Percentiles rank a stretch among this genome's conserved stretches.
Conservation (phyloP, 2,888 invertebrate genomes). For the Trissolcus brochymenae region DNA sequence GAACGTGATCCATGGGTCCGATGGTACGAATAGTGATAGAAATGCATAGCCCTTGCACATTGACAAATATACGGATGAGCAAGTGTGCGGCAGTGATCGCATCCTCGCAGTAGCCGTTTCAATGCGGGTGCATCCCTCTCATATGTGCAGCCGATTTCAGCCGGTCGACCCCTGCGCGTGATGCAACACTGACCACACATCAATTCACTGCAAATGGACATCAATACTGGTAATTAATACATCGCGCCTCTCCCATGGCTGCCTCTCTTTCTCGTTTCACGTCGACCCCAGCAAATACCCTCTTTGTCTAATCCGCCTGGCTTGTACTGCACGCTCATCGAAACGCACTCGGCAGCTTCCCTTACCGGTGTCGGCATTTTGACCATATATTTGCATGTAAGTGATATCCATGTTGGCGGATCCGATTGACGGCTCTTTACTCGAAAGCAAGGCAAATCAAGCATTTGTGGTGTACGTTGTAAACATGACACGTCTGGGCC, state of each 20-base stretch:
- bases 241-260: slow-evolving; percentile 72
- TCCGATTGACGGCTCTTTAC: slow-evolving; percentile 71
- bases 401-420: slow-evolving; percentile 71
- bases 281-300: slow-evolving; percentile 36
- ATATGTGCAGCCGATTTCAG: slow-evolving; percentile 67
- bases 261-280: slow-evolving; percentile 50
- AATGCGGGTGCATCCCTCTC: slow-evolving; percentile 70
- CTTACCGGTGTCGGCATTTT: slow-evolving; percentile 64
- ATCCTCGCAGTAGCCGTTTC: slow-evolving; percentile 59
- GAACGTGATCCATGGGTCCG: slow-evolving; percentile 51
- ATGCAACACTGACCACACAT: slow-evolving; percentile 77
- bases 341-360: slow-evolving; percentile 60
- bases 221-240: slow-evolving; percentile 77
- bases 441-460: slow-evolving; percentile 65
- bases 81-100: slow-evolving; percentile 37
- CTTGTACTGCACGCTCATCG: slow-evolving; percentile 63
- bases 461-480: slow-evolving; percentile 44
- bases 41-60: slow-evolving; percentile 44
- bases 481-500: slow-evolving; percentile 34
- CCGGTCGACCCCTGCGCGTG: slow-evolving; percentile 74
- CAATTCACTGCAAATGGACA: slow-evolving; percentile 77
- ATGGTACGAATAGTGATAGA: slow-evolving; percentile 49
- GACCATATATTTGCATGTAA: slow-evolving; percentile 73
- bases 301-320: slow-evolving; percentile 43
- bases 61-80: slow-evolving; percentile 35